Evolutionary conservation across 1,140 invertebrate species (phyloP).

Genomic region (Drosophila mauritiana): DNA sequence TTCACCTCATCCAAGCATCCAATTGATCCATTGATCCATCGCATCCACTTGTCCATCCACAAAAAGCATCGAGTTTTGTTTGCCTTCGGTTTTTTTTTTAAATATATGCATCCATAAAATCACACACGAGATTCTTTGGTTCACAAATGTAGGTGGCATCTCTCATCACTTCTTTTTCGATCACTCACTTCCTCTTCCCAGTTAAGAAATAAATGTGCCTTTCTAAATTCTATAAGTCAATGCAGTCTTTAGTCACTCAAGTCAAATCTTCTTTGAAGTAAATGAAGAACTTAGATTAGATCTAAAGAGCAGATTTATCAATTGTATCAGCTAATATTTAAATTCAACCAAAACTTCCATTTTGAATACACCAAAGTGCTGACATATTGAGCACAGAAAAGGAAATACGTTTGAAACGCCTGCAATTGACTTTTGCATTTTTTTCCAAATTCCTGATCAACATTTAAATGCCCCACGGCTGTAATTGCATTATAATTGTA

Average conservation of each 20-base stretch:
- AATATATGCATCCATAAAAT: slow-evolving; percentile 19
- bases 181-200: background rate
- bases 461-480: background rate
- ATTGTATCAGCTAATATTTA: too few relatives aligned
- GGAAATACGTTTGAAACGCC: background rate
- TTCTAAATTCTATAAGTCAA: background rate
- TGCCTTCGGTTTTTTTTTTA: slow-evolving; percentile 23
- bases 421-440: slow-evolving; percentile 17
- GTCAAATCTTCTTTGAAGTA: too few relatives aligned
- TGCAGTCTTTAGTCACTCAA: background rate
- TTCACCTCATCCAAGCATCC: slow-evolving; percentile 33
- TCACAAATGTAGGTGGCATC: slow-evolving; percentile 11
- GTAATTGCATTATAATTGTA: slow-evolving; percentile 40
- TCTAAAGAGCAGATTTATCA: too few relatives aligned
- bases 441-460: background rate
- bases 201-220: too few relatives aligned
- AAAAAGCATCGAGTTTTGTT: slow-evolving; percentile 43
- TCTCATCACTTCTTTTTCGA: background rate
- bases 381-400: too few relatives aligned
- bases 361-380: background rate
- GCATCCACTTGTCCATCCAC: slow-evolving; percentile 28
- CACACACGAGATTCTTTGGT: slow-evolving; percentile 3
- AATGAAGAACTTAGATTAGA: too few relatives aligned
- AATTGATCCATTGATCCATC: slow-evolving; percentile 19
- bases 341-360: background rate